These are phyloP conservation scores for Agonopterix subpropinquella DNA, from an alignment of 2,888 invertebrate species.

Conservation along the genomic window DNA sequence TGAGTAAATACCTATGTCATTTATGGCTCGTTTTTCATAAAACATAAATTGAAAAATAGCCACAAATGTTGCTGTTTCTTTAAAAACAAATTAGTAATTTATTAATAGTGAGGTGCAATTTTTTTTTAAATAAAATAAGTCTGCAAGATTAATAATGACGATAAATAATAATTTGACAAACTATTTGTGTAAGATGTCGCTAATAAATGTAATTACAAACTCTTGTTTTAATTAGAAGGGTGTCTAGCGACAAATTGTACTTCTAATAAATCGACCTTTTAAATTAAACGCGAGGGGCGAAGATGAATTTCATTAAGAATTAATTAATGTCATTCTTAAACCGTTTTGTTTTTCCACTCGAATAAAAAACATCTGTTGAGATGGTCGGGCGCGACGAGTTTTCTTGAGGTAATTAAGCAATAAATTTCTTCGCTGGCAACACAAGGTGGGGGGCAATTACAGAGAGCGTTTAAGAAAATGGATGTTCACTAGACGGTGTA, in stretches of 20 bases:
- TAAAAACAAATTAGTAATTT: slow-evolving; percentile 17
- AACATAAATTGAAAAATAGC: slow-evolving; percentile 29
- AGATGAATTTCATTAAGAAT: slow-evolving; percentile 77
- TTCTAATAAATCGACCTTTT: slow-evolving; percentile 69
- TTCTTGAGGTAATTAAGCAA: slow-evolving; percentile 76
- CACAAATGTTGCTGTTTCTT: slow-evolving; percentile 14
- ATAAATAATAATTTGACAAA: slow-evolving; percentile 22
- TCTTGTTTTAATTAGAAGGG: slow-evolving; percentile 52
- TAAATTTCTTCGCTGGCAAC: slow-evolving; percentile 73
- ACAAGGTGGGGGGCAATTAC: slow-evolving; percentile 71
- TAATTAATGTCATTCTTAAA: slow-evolving; percentile 76
- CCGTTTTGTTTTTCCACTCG: slow-evolving; percentile 70
- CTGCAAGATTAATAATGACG: too few species aligned
- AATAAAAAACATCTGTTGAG: slow-evolving; percentile 73
- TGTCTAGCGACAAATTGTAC: slow-evolving; percentile 68
- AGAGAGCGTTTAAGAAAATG: slow-evolving; percentile 65
- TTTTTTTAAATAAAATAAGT: neutral
- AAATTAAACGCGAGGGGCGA: slow-evolving; percentile 72
- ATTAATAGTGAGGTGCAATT: slow-evolving; percentile 21
- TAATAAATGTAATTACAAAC: slow-evolving; percentile 67
- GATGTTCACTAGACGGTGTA: slow-evolving; percentile 49
- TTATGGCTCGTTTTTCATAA: slow-evolving; percentile 32
- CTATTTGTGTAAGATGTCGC: slow-evolving; percentile 46
- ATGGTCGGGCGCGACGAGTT: slow-evolving; percentile 59
- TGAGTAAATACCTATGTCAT: slow-evolving; percentile 8